These are phyloP conservation scores for Gerris lacustris DNA, from an alignment of 2,888 invertebrate species.

Conservation along the genomic window DNA sequence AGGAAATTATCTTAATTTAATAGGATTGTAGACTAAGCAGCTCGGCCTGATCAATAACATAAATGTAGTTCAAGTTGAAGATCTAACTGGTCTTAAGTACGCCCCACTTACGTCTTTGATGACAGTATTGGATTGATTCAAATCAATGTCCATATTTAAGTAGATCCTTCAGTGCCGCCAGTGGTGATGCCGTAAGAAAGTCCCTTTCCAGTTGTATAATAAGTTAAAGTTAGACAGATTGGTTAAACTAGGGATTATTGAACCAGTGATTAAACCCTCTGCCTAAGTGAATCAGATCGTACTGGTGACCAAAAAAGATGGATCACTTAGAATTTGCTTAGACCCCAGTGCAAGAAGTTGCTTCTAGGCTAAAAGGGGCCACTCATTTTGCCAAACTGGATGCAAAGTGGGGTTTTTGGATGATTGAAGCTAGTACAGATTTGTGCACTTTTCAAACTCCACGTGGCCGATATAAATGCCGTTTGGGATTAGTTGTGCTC, in stretches of 20 bases:
- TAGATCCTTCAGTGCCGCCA: too few relatives aligned
- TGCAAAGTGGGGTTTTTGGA: constrained; percentile 14
- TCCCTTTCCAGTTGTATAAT: too few relatives aligned
- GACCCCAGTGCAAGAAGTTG: constrained; percentile 9
- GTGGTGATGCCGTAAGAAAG: too few relatives aligned
- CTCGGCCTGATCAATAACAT: background rate
- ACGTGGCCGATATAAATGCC: constrained; percentile 9
- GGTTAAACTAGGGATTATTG: too few relatives aligned
- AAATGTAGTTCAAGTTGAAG: background rate
- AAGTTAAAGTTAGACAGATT: too few relatives aligned
- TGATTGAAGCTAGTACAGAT: constrained; percentile 4
- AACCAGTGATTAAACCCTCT: too few relatives aligned
- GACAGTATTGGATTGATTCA: background rate
- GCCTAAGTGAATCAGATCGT: background rate
- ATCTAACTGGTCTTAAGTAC: background rate
- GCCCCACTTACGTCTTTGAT: background rate
- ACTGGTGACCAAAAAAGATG: background rate
- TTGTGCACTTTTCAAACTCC: constrained; percentile 10
- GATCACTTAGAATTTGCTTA: background rate
- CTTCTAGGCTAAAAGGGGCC: background rate
- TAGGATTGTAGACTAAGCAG: background rate
- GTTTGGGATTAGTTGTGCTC: constrained; percentile 7
- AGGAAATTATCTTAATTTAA: background rate
- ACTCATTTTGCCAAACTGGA: constrained; percentile 6
- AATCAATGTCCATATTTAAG: background rate